Percentiles rank a stretch among this genome's conserved stretches.
phyloP scores from a whole-genome alignment of 2,888 invertebrate species.

The Gymnoscelis rufifasciata region DNA sequence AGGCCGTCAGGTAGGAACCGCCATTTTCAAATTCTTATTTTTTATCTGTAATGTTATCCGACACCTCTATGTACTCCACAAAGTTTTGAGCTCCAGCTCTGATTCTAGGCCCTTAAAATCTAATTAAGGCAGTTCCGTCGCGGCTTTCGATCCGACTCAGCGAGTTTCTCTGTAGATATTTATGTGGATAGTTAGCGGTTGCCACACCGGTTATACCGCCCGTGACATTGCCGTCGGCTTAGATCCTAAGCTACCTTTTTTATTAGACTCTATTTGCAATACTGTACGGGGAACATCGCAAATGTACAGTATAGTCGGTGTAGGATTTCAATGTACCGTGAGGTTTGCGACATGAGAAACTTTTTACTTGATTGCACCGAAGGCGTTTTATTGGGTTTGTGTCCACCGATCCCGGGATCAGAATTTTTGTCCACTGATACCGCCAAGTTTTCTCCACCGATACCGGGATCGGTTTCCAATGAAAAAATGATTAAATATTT shows the following conservation, averaged over 20 bases:
- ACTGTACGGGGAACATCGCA: too few species aligned
- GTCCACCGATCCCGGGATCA: background rate
- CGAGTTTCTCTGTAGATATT: conserved; percentile 50
- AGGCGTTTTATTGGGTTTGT: background rate
- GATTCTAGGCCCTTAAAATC: conserved; percentile 20
- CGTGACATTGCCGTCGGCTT: conserved; percentile 37
- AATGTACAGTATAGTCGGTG: too few species aligned
- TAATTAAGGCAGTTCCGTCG: conserved; percentile 20
- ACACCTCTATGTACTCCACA: too few species aligned
- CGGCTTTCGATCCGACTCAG: conserved; percentile 27
- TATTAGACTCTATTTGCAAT: background rate
- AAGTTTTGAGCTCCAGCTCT: background rate
- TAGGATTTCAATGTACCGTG: too few species aligned
- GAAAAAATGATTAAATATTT: too few species aligned
- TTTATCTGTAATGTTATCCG: too few species aligned
- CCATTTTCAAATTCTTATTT: too few species aligned
- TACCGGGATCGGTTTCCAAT: too few species aligned
- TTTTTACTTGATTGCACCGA: background rate
- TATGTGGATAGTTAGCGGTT: conserved; percentile 28
- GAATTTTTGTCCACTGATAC: too few species aligned
- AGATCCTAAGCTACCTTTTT: conserved; percentile 7
- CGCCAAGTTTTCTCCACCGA: too few species aligned
- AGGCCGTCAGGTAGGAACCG: too few species aligned
- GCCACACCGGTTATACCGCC: conserved; percentile 47
- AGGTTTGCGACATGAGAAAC: too few species aligned